Conservation (phyloP, 2,797 vertebrate genomes). For the Pelochelys cantorii region DNA sequence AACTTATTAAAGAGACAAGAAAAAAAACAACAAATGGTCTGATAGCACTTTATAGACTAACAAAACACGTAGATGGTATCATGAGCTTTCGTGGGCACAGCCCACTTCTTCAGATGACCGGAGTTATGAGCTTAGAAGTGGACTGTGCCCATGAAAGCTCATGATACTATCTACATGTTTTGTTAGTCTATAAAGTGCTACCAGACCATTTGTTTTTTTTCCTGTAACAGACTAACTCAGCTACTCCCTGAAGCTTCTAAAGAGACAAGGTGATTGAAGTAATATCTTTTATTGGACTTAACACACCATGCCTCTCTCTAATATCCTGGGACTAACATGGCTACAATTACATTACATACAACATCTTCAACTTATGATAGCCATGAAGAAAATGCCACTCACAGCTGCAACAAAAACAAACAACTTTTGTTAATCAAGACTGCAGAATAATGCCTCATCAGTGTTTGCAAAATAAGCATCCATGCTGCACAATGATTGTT, state of each 20-base stretch:
- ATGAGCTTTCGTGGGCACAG: too few relatives aligned
- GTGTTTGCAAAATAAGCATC: not conserved
- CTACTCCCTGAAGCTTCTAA: not conserved
- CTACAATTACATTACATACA: not conserved
- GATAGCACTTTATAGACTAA: too few relatives aligned
- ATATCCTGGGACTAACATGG: not conserved
- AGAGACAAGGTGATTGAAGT: not conserved
- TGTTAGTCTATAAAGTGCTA: too few relatives aligned
- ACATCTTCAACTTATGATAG: too few relatives aligned
- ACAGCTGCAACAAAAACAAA: not conserved
- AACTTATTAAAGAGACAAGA: not conserved
- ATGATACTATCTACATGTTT: too few relatives aligned
- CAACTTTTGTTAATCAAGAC: not conserved
- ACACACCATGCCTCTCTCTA: not conserved
- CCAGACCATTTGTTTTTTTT: too few relatives aligned
- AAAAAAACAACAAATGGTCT: too few relatives aligned
- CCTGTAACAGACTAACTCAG: too few relatives aligned
- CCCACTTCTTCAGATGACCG: too few relatives aligned
- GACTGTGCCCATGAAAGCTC: too few relatives aligned
- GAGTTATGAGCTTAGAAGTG: too few relatives aligned
- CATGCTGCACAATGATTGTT: not conserved
- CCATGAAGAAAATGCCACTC: not conserved
- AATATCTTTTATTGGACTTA: not conserved
- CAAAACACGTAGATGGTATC: too few relatives aligned
- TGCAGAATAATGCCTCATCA: not conserved